A percentile compares a stretch with the other conserved stretches of the same genome.
Conservation (phyloP, 2,797 vertebrate species). For the Diceros bicornis region DNA sequence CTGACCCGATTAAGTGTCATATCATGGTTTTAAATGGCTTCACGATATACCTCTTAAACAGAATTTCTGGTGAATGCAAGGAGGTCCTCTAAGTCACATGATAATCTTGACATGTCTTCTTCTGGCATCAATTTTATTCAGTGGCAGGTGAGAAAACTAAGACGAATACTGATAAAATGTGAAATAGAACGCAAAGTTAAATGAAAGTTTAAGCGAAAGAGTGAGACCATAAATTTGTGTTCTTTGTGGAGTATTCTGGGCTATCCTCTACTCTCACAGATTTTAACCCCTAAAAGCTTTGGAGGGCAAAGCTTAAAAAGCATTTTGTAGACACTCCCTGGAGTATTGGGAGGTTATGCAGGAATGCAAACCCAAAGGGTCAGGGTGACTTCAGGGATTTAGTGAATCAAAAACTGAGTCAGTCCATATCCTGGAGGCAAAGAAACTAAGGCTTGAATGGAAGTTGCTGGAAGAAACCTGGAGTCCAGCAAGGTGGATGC, state of each 20-base stretch:
- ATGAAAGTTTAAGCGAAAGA: not conserved
- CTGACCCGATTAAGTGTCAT: not conserved
- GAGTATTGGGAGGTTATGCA: not conserved
- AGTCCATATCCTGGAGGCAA: not conserved
- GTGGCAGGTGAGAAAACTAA: not conserved
- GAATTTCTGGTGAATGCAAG: not conserved
- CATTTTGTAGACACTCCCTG: not conserved
- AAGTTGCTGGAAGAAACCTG: not conserved
- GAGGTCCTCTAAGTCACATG: not conserved
- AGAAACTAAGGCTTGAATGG: not conserved
- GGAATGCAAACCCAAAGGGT: not conserved
- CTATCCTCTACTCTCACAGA: not conserved
- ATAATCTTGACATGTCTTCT: not conserved
- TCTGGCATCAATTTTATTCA: not conserved
- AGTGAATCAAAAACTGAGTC: not conserved
- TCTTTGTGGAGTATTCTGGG: not conserved
- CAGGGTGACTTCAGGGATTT: not conserved
- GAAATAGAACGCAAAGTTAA: not conserved
- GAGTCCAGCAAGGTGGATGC: not conserved
- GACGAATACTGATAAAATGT: not conserved
- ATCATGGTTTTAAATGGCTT: not conserved
- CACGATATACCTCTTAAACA: not conserved
- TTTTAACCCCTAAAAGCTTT: conserved; percentile 5
- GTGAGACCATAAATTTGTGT: not conserved
- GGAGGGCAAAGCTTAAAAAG: not conserved